These are phyloP conservation scores for Amiota mariae DNA, from an alignment of 2,888 invertebrate genomes.

Conservation along the genomic window DNA sequence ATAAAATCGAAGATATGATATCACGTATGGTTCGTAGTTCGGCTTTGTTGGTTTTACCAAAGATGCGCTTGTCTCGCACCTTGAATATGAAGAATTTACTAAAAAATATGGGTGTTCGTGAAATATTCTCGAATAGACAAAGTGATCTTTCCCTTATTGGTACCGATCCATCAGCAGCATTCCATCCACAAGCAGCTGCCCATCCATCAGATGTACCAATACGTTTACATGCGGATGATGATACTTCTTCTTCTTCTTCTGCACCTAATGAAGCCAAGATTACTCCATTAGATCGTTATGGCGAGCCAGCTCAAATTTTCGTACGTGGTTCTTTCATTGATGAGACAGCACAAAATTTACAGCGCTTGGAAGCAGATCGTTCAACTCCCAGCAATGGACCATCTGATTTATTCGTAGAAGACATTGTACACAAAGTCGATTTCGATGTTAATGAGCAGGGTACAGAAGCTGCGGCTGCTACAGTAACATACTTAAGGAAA, in stretches of 20 bases:
- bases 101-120: slow-evolving; percentile 76
- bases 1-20: slow-evolving; percentile 72
- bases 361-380: slow-evolving; percentile 78
- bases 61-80: slow-evolving; percentile 80
- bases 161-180: slow-evolving; percentile 10
- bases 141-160: slow-evolving; percentile 82
- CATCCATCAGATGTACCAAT: slow-evolving; percentile 1
- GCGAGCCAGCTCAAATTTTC: slow-evolving; percentile 46
- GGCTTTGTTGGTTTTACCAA: slow-evolving; percentile 79
- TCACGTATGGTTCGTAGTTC: slow-evolving; percentile 69
- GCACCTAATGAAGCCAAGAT: not conserved
- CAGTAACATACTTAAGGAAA: slow-evolving; percentile 76
- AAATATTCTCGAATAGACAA: slow-evolving; percentile 77
- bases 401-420: slow-evolving; percentile 75
- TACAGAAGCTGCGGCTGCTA: slow-evolving; percentile 80
- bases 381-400: slow-evolving; percentile 75
- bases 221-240: not conserved
- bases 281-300: slow-evolving; percentile 41
- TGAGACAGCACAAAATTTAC: slow-evolving; percentile 46
- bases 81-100: slow-evolving; percentile 76
- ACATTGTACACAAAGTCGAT: slow-evolving; percentile 79
- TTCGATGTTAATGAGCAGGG: slow-evolving; percentile 79
- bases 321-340: slow-evolving; percentile 35
- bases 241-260: not conserved
- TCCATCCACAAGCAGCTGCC: not conserved